Conservation (phyloP, 2,888 invertebrate species). For the Biston stratarius region DNA sequence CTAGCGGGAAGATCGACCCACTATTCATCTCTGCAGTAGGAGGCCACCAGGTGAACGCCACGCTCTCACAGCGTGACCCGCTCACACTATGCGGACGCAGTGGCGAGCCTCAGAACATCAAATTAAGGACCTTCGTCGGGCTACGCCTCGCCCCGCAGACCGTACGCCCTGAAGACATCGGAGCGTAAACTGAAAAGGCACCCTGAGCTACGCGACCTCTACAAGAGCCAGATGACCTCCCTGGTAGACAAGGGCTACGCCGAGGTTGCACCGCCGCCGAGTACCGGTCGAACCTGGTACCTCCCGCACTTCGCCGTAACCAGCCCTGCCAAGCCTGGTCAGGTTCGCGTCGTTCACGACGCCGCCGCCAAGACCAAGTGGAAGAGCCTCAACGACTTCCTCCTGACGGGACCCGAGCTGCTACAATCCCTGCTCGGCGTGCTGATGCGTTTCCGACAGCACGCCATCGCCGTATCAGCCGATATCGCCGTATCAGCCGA, state of each 20-base stretch:
- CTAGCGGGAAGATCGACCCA: neutral
- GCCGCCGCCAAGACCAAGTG: too few species aligned
- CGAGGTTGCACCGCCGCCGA: too few species aligned
- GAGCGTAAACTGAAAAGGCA: neutral
- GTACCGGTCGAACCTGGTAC: too few species aligned
- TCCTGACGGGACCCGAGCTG: neutral
- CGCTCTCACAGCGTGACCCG: neutral
- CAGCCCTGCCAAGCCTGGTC: neutral
- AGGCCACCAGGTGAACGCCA: neutral
- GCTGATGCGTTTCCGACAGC: too few species aligned
- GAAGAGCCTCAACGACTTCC: neutral
- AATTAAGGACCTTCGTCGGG: too few species aligned
- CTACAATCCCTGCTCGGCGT: too few species aligned
- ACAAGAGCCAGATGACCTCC: too few species aligned
- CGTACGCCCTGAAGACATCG: neutral
- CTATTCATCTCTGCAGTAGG: neutral
- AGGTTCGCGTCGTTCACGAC: neutral
- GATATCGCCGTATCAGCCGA: too few species aligned
- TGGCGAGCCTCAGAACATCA: too few species aligned
- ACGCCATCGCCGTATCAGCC: too few species aligned
- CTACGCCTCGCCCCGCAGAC: neutral
- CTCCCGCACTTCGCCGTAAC: neutral
- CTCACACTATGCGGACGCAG: neutral
- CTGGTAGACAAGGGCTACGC: neutral
- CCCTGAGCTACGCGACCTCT: neutral